Evolutionary conservation across 1,140 invertebrate genomes (phyloP), one percentile per base, ranked within the genome.

Genomic region (Camponotus pennsylvanicus): DNA sequence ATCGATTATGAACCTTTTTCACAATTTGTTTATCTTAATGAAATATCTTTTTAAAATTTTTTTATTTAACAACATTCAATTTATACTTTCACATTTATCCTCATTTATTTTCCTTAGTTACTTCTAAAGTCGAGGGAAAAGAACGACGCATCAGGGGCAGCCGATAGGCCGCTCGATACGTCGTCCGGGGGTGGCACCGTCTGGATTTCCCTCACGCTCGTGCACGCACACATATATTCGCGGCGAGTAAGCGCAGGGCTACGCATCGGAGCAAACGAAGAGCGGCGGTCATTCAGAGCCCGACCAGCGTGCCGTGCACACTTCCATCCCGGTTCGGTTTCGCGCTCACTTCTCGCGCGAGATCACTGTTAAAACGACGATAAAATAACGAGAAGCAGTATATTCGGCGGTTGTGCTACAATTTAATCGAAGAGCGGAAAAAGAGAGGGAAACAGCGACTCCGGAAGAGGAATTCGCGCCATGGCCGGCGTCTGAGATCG

Each of bases 201-300:
- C 45, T 37, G 67, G 49, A 84, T 77, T 15, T 27, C 76, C 52
- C 40, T 13, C 37, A n/a, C 27, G 8, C 1, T 18, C 59, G 21
- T 21, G 64, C 69, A 34, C n/a, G 37, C 52, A 71, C 27, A 34
- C 32, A 32, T 32, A 79, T 15, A 64, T 52, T 49, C 49, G 32
- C 78, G 86, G 79, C 86, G 84, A 82, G 79, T 86, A 90, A 87
- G 76, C 82, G 69, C 76, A 57, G 40, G 42, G 63, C 76, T 45
- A 70, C 85, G 49, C 57, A 49, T 61, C 88, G 64, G 76, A 66
- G 63, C 61, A 52, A 49, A 49, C 85, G 71, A 57, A 42, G 80
- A 83, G 66, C 89, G 89, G 78, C 87, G 55, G 71, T 91, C 92
- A 91, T 91, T 93, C 92, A 89, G 87, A 90, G 90, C 90, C 86